Evolutionary conservation across 1,140 invertebrate genomes (phyloP), one percentile per base, ranked within the genome.

Genomic region (Drusus annulatus): DNA sequence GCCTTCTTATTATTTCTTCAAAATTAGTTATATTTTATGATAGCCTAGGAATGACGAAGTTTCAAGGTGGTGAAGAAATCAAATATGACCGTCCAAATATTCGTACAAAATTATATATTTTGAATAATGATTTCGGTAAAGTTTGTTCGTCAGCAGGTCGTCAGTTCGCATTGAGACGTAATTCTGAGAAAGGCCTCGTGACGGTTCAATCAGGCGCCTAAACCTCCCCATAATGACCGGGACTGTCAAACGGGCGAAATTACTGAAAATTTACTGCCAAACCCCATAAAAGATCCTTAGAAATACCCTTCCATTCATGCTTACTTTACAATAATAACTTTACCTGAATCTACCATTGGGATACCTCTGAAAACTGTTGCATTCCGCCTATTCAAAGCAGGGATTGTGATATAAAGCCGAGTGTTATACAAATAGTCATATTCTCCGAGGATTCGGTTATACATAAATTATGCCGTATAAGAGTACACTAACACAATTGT

Each of bases 311-410:
- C 19, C 15, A 71, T 52, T 71, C 45, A 71, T 71, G 68, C 54
- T 51, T 71, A 25, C 36, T 25, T 51, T 71, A 51, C 45, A 71
- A 51, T 51, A 71, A 71, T 51, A 71, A 71, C 19, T 71, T 52
- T 71, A 71, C 68, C 68, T 52, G 68, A 19, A 17, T 71, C 17
- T 4, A 51, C 17, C 45, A 17, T 21, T 23, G 31, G 68, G 45
- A 71, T 51, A 52, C 45, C 68, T 71, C 54, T 71, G 36, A 51
- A 71, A 71, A 71, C 45, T 71, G 68, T 71, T 71, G 68, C 68
- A 51, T 51, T 71, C 50, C 36, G 36, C 36, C 45, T 13, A 71
- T 71, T 71, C 68, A 71, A 16, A 28, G 25, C 8, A 21, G 21
- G 68, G 68, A 71, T 71, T 71, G 52, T 71, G 21, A 71, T 65